phyloP scores from a whole-genome alignment of 2,797 vertebrate genomes.

The Acridotheres tristis region DNA sequence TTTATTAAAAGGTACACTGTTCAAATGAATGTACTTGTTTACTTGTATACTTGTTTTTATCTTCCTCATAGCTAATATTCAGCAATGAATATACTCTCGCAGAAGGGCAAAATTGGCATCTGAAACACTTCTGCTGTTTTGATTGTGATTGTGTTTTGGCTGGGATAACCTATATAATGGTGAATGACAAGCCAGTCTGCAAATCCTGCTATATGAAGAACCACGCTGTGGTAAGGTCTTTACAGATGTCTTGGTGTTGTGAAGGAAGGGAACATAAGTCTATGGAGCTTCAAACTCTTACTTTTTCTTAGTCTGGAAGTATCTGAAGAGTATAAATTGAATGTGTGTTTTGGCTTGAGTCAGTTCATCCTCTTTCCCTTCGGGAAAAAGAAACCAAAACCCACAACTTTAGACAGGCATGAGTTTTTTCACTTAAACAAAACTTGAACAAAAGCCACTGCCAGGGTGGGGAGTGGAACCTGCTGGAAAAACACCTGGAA shows the following conservation, averaged over 20 bases:
- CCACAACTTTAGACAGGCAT: background rate
- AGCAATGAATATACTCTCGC: slow-evolving; percentile 97
- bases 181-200: slow-evolving; percentile 91
- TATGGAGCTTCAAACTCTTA: background rate
- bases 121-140: slow-evolving; percentile 99
- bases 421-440: background rate
- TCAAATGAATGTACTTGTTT: background rate
- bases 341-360: background rate
- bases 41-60: background rate
- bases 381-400: background rate
- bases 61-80: slow-evolving; percentile 89
- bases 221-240: slow-evolving; percentile 87
- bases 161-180: slow-evolving; percentile 94
- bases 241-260: background rate
- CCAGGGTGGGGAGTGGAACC: accelerated
- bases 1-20: background rate
- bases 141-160: slow-evolving; percentile 95
- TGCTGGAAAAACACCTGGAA: background rate
- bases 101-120: slow-evolving; percentile 94
- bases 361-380: background rate
- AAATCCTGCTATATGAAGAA: slow-evolving; percentile 94
- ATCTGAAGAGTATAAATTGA: background rate
- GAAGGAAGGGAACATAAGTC: background rate
- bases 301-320: background rate
- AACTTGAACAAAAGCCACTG: background rate